Conservation (phyloP, 2,113 vertebrate genomes). For the Pygoscelis antarcticus region DNA sequence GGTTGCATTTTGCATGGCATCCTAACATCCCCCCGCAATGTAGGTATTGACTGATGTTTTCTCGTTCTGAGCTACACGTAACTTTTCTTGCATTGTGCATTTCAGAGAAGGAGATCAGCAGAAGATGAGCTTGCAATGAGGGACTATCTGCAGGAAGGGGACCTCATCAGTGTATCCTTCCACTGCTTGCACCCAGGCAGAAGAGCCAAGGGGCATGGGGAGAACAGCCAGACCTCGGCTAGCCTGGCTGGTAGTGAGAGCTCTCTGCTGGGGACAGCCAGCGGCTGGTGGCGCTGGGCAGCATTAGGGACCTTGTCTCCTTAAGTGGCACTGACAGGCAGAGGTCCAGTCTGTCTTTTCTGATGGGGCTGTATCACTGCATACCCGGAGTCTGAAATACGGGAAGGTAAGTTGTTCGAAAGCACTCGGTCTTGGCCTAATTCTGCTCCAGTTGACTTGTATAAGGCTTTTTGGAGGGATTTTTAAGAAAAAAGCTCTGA, state of each 20-base stretch:
- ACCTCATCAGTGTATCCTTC: slow-evolving; percentile 95
- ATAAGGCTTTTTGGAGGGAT: not conserved
- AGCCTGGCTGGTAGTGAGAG: not conserved
- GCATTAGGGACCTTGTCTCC: not conserved
- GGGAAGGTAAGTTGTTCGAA: slow-evolving; percentile 84
- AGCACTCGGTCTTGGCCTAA: not conserved
- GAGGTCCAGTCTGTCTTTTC: slow-evolving; percentile 96
- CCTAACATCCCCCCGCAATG: accelerated
- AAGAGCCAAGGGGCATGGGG: not conserved
- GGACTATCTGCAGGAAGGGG: slow-evolving; percentile 93
- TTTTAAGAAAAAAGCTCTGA: not conserved
- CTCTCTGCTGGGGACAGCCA: not conserved
- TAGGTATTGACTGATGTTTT: not conserved
- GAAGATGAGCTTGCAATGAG: slow-evolving; percentile 97
- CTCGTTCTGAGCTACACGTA: accelerated
- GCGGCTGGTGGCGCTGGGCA: not conserved
- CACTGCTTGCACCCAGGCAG: not conserved
- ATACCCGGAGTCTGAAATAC: slow-evolving; percentile 95
- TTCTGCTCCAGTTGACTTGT: not conserved
- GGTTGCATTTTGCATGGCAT: accelerated
- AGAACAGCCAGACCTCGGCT: not conserved
- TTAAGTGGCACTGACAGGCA: slow-evolving; percentile 80
- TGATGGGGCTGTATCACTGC: slow-evolving; percentile 91
- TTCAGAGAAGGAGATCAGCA: slow-evolving; percentile 91
- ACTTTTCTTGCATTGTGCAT: not conserved